phyloP scores from a whole-genome alignment of 2,113 vertebrate species.

The Ageneiosus marmoratus region DNA sequence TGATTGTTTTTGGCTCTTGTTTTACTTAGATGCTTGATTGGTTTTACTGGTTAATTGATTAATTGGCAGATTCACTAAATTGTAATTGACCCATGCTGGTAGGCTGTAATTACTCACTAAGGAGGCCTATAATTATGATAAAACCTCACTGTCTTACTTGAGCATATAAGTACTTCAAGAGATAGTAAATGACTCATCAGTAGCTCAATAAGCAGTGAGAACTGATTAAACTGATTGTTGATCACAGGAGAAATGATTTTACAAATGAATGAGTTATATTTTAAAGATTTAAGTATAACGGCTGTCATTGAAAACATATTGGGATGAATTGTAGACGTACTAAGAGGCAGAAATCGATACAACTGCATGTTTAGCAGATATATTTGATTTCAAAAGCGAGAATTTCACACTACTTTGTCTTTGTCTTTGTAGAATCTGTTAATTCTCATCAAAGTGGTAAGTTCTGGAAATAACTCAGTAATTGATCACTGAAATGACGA shows the following conservation, averaged over 20 bases:
- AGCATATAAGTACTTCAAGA: slow-evolving; percentile 29
- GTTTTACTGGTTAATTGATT: slow-evolving; percentile 48
- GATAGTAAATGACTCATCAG: slow-evolving; percentile 35
- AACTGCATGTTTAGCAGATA: neutral
- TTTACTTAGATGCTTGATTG: slow-evolving; percentile 40
- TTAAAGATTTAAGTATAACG: neutral
- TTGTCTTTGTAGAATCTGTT: neutral
- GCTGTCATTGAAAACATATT: neutral
- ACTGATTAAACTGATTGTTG: slow-evolving; percentile 8
- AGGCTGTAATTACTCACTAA: slow-evolving; percentile 47
- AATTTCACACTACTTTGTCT: no score
- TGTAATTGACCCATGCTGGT: slow-evolving; percentile 40
- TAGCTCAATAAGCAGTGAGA: slow-evolving; percentile 25
- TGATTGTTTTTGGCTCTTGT: slow-evolving; percentile 28
- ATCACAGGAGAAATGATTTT: neutral
- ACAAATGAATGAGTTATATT: neutral
- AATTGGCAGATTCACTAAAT: slow-evolving; percentile 44
- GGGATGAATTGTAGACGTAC: neutral
- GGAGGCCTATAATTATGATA: slow-evolving; percentile 49
- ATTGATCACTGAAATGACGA: neutral
- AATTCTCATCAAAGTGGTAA: neutral
- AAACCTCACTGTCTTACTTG: slow-evolving; percentile 40
- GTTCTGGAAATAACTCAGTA: neutral
- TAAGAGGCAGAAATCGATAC: neutral
- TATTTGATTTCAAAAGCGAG: no score